These are phyloP conservation scores for Perdita meconis DNA, from an alignment of 2,888 invertebrate species.

Conservation along the genomic window DNA sequence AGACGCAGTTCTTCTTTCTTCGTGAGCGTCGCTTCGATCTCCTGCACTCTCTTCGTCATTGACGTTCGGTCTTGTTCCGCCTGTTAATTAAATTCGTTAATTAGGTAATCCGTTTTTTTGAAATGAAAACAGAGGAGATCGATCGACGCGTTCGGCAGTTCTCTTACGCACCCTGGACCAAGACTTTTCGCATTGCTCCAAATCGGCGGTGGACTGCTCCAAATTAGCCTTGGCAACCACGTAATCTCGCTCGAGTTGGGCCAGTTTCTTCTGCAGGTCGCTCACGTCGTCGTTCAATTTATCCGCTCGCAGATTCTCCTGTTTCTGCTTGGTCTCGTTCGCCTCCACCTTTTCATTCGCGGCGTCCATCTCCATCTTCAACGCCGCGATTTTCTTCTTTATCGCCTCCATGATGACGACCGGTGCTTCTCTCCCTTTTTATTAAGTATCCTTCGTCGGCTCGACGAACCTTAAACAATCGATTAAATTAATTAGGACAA, in stretches of 20 bases:
- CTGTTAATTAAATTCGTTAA: slow-evolving; percentile 61
- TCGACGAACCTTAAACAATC: slow-evolving; percentile 17
- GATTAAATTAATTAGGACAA: too few relatives aligned
- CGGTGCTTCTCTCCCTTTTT: slow-evolving; percentile 39
- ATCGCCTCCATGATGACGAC: slow-evolving; percentile 88
- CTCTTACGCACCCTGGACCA: slow-evolving; percentile 88
- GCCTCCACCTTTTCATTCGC: slow-evolving; percentile 88
- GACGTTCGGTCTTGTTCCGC: slow-evolving; percentile 89
- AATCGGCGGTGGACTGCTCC: slow-evolving; percentile 94
- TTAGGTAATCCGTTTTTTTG: not conserved
- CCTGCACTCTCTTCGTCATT: slow-evolving; percentile 88
- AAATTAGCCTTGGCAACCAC: slow-evolving; percentile 94
- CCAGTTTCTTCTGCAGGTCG: slow-evolving; percentile 97
- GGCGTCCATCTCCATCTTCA: slow-evolving; percentile 90
- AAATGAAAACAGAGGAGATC: not conserved
- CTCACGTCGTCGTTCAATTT: slow-evolving; percentile 95
- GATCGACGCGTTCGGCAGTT: not conserved
- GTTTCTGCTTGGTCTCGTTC: slow-evolving; percentile 87
- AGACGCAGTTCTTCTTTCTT: slow-evolving; percentile 88
- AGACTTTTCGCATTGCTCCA: slow-evolving; percentile 97
- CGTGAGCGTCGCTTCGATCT: slow-evolving; percentile 89
- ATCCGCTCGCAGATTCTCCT: slow-evolving; percentile 84
- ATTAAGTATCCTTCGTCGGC: slow-evolving; percentile 24
- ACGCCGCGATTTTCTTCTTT: slow-evolving; percentile 91
- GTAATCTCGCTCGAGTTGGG: slow-evolving; percentile 96